These are phyloP conservation scores for Novumbra hubbsi DNA, from an alignment of 2,797 vertebrate genomes.

Conservation along the genomic window DNA sequence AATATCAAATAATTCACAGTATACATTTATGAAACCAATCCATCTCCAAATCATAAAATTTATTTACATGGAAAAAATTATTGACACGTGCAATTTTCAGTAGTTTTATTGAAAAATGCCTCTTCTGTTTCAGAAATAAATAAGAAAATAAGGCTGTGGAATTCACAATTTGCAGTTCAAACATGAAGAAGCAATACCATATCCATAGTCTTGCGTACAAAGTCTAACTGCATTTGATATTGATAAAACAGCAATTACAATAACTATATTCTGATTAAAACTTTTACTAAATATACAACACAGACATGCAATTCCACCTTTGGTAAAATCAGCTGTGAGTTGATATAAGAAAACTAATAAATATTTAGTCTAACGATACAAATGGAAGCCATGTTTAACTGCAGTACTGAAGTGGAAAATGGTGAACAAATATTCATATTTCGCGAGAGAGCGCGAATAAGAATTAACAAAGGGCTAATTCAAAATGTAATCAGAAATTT, in stretches of 20 bases:
- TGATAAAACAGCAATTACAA: slow-evolving; percentile 79
- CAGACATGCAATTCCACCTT: slow-evolving; percentile 94
- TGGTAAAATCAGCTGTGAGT: slow-evolving; percentile 88
- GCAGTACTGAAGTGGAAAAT: slow-evolving; percentile 55
- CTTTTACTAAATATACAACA: slow-evolving; percentile 95
- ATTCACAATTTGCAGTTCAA: slow-evolving; percentile 98
- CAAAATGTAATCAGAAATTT: slow-evolving; percentile 18
- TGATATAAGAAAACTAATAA: slow-evolving; percentile 80
- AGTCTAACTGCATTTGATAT: slow-evolving; percentile 88
- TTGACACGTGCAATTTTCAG: slow-evolving; percentile 84
- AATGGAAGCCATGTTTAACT: slow-evolving; percentile 79
- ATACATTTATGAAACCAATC: neutral
- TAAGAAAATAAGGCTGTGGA: slow-evolving; percentile 98
- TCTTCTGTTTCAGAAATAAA: slow-evolving; percentile 99
- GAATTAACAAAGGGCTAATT: slow-evolving; percentile 29
- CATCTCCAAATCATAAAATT: neutral
- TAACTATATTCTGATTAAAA: slow-evolving; percentile 84
- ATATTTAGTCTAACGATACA: slow-evolving; percentile 84
- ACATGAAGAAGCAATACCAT: slow-evolving; percentile 91
- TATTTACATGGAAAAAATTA: slow-evolving; percentile 1
- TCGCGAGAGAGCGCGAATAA: slow-evolving; percentile 25
- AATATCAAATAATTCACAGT: too few species aligned
- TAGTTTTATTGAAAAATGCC: slow-evolving; percentile 99
- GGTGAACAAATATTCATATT: slow-evolving; percentile 47
- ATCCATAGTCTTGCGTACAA: slow-evolving; percentile 88